phyloP scores from a whole-genome alignment of 2,797 vertebrate species.

The Galagoides demidoff region DNA sequence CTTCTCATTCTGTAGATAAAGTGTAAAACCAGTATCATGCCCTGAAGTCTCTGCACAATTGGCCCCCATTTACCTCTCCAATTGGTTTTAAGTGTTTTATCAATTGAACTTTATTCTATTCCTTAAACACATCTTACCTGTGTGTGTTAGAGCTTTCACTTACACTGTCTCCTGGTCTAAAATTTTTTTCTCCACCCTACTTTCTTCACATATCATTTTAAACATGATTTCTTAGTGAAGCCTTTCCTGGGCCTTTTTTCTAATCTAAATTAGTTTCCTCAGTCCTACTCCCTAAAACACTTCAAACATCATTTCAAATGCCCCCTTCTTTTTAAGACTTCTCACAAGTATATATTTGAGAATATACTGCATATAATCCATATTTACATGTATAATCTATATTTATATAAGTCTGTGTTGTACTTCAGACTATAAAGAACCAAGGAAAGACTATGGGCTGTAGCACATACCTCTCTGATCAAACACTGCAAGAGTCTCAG shows the following conservation, averaged over 20 bases:
- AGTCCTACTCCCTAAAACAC: not conserved
- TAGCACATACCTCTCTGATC: not conserved
- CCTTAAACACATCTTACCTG: not conserved
- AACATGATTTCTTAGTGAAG: not conserved
- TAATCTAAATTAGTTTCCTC: not conserved
- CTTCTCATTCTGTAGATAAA: not conserved
- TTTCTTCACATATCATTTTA: not conserved
- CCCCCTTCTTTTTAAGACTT: not conserved
- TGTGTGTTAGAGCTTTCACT: not conserved
- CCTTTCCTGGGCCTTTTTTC: not conserved
- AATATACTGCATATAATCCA: not conserved
- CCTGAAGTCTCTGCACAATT: not conserved
- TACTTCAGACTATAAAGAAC: not conserved
- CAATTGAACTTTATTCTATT: not conserved
- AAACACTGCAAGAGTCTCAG: not conserved
- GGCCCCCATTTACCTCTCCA: not conserved
- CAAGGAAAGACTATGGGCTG: not conserved
- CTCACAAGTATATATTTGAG: not conserved
- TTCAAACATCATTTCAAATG: not conserved
- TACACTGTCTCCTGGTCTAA: not conserved
- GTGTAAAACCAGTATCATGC: not conserved
- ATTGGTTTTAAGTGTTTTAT: not conserved
- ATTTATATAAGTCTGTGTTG: not conserved
- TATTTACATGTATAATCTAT: not conserved
- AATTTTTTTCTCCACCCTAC: not conserved